These are phyloP conservation scores for Heliconius eleuchia DNA, from an alignment of 1,140 invertebrate genomes.

Conservation along the genomic window DNA sequence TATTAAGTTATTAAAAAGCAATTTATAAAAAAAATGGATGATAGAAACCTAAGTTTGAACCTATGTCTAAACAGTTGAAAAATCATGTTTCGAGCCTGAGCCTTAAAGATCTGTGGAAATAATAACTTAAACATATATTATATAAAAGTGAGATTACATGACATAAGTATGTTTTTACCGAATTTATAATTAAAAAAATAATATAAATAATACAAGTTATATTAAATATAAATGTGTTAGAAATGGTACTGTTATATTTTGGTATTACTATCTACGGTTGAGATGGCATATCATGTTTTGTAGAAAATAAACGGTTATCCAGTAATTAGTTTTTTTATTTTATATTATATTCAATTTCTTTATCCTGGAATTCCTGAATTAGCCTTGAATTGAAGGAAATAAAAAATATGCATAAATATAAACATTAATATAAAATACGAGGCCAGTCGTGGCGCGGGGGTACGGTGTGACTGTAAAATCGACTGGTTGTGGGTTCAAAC, in stretches of 20 bases:
- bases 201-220: background rate
- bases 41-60: background rate
- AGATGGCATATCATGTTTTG: slow-evolving; percentile 73
- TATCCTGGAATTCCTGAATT: too few species aligned
- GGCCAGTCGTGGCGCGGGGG: too few species aligned
- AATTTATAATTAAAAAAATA: slow-evolving; percentile 46
- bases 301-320: slow-evolving; percentile 68
- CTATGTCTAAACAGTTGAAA: background rate
- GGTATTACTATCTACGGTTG: slow-evolving; percentile 56
- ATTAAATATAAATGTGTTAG: slow-evolving; percentile 27
- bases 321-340: slow-evolving; percentile 23
- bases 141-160: slow-evolving; percentile 52
- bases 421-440: too few species aligned
- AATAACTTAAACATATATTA: slow-evolving; percentile 20
- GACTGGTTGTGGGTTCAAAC: too few species aligned
- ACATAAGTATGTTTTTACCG: slow-evolving; percentile 50
- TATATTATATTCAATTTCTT: background rate
- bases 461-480: too few species aligned
- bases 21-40: background rate
- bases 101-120: slow-evolving; percentile 61
- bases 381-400: too few species aligned
- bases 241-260: slow-evolving; percentile 66
- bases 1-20: background rate
- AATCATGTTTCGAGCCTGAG: background rate
- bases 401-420: too few species aligned